Percentiles rank a stretch among this genome's conserved stretches.
Conservation (phyloP, 2,888 invertebrate species). For the Hybos culiciformis region DNA sequence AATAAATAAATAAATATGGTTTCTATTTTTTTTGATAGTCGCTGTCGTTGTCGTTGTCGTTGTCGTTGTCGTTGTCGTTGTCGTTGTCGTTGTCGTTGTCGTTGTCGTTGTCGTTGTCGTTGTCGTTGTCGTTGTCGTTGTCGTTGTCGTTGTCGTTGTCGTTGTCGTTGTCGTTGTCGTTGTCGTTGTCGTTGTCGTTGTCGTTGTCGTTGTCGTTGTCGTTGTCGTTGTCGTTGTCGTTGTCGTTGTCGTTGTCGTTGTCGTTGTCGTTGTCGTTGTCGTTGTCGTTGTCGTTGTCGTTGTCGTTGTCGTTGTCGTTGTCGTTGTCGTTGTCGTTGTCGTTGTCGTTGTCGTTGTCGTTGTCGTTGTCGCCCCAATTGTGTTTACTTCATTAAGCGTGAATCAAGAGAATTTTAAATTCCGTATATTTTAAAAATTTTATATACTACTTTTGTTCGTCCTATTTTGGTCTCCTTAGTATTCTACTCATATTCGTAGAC, state of each 20-base stretch:
- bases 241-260: neutral
- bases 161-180: neutral
- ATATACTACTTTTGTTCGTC: no score
- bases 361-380: neutral
- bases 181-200: neutral
- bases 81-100: neutral
- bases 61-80: neutral
- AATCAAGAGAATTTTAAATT: no score
- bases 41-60: neutral
- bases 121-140: neutral
- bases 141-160: neutral
- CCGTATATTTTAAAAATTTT: no score
- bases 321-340: neutral
- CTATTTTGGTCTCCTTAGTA: no score
- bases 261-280: neutral
- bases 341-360: neutral
- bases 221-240: neutral
- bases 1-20: no score
- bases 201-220: neutral
- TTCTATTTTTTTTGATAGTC: no score
- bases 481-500: no score
- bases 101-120: neutral
- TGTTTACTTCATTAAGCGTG: neutral
- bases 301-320: neutral
- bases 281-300: neutral